These are phyloP conservation scores for Gulo gulo DNA, from an alignment of 2,113 vertebrate genomes.

Conservation along the genomic window DNA sequence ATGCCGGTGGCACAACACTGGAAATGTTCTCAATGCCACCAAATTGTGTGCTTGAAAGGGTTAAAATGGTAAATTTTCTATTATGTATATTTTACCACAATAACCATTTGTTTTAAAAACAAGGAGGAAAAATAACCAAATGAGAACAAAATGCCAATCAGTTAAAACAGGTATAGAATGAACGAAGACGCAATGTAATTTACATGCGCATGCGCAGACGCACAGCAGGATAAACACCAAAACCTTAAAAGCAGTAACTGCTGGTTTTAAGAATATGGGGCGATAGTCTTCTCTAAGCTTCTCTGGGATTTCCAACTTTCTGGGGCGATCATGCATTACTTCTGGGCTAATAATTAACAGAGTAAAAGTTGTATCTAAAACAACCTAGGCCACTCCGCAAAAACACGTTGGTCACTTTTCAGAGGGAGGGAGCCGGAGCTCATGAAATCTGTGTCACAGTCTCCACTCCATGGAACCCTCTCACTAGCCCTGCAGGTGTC, in stretches of 20 bases:
- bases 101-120: not conserved
- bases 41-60: not conserved
- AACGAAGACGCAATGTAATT: not conserved
- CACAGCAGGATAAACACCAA: not conserved
- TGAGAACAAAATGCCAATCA: not conserved
- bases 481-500: too few relatives aligned
- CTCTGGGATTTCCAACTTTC: not conserved
- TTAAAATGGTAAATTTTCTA: not conserved
- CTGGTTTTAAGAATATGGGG: not conserved
- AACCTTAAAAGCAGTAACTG: not conserved
- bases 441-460: not conserved
- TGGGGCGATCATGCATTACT: not conserved
- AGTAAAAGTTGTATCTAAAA: not conserved
- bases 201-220: not conserved
- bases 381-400: not conserved
- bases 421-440: not conserved
- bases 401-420: not conserved
- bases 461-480: not conserved
- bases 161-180: not conserved
- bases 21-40: not conserved
- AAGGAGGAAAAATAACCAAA: not conserved
- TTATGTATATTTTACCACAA: not conserved
- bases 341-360: not conserved
- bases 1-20: not conserved
- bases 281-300: not conserved